Base-by-base conservation (phyloP, 2,113 vertebrate genomes). In the Indicator maculatus region DNA sequence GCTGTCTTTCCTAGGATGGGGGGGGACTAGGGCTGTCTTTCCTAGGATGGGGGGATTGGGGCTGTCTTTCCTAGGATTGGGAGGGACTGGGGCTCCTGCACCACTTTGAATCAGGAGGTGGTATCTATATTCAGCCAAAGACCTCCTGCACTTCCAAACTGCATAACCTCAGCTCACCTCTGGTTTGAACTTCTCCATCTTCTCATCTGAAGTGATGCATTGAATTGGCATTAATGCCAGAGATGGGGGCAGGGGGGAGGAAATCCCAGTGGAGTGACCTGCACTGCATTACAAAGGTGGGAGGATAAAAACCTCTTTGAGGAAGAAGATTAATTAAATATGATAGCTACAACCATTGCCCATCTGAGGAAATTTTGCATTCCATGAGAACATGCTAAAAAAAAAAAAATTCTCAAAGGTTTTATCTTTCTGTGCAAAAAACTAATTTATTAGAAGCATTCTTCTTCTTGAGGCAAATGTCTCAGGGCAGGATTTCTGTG, bases 381-480 rank as follows among this genome's bases (percentile, higher is more conserved):
- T 73, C 84, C 77, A 44, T 4, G 60, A 79, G 80, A 92, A 64
- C 71, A 17, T 3, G 31, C 82, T 73, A 44, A 12, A 77, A 52
- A 63, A 12, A 24, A 24, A 52, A 52, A 50, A 23, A 90, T 61
- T 81, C 93, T 72, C 73, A 5, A 50, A 31, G 55, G 55, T 59
- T 66, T 92, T 55, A 24, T 85, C 87, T 96, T 63, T 45, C 83
- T 39, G 24, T 33, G 64, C 83, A 94, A 89, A 88, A 93, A 92
- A 45, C 33, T 13, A 64, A 76, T 86, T 83, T 88, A 75, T 72
- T 65, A 65, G 64, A 36, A 65, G 31, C 27, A 36, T 41, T 67
- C 50, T 64, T 67, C 50, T 64, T 74, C 86, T 76, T 36, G 14
- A 33, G 10, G 50, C 56, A 82, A 56, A 56, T 28, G 47, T 52